Evolutionary conservation across 37 sponge, comb jelly and placozoan genomes (phyloP), one percentile per base, ranked within the genome.

Genomic region (Spongilla lacustris): DNA sequence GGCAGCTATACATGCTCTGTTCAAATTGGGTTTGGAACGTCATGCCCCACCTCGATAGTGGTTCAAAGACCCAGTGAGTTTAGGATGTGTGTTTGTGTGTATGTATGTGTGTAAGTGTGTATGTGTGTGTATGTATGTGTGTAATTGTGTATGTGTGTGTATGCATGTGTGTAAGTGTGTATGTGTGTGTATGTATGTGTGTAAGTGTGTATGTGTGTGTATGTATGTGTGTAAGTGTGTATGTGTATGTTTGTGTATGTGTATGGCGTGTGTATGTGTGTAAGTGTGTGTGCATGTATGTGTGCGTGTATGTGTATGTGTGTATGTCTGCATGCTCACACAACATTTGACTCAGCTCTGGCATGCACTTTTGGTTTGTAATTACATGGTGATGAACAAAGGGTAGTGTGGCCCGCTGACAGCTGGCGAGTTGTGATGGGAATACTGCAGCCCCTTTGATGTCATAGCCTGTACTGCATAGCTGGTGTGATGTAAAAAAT

Each of bases 151-250:
- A 24, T 23, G 24, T 72, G 32, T 72, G 26, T 72, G 32, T 72
- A 14, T 69, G 32, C 14, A 14, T 24, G 17, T 72, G 26, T 72
- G 32, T 72, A 14, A 22, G 17, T 72, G 24, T 24, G 32, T 72
- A 14, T 72, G 32, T 72, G 71, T 69, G 28, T 72, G 73, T 72
- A 72, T 72, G 32, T 72, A 14, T 24, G 17, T 72, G 26, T 72
- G 32, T 72, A 14, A 22, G 17, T 72, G 26, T 72, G 17, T 72
- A 28, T 72, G 32, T 72, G 73, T 24, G 11, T 72, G 32, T 24
- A 33, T 72, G 32, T 72, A 33, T 72, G 32, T 72, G 26, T 72
- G 32, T 72, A 33, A 22, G 32, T 72, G 26, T 72, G 32, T 24
- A 21, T 72, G 32, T 24, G 73, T 72, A 24, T 72, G 73, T 72